Evolutionary conservation across 2,888 invertebrate species (phyloP).

Genomic region (Caenorhabditis sp.): DNA sequence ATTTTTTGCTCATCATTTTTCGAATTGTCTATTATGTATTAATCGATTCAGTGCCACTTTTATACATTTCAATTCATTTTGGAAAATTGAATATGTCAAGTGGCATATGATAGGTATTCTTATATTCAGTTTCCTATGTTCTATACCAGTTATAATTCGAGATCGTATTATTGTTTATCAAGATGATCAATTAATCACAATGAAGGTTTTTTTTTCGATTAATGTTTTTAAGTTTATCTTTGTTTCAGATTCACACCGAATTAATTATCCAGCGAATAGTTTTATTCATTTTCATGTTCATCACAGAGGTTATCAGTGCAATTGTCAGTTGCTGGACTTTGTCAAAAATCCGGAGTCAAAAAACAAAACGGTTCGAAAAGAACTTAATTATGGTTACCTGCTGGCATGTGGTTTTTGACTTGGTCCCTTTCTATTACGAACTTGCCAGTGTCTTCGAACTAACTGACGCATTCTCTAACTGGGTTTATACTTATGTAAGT

Average conservation of each 20-base stretch:
- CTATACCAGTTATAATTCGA: neutral
- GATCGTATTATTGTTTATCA: neutral
- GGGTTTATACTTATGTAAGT: neutral
- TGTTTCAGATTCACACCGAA: neutral
- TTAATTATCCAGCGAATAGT: neutral
- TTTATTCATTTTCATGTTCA: neutral
- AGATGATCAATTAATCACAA: neutral
- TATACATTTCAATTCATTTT: neutral
- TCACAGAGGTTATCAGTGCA: neutral
- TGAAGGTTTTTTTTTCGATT: too few relatives aligned
- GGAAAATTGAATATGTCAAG: neutral
- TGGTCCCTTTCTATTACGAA: neutral
- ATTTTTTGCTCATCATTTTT: neutral
- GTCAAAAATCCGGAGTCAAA: neutral
- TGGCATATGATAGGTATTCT: neutral
- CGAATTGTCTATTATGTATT: neutral
- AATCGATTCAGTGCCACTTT: neutral
- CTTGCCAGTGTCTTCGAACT: neutral
- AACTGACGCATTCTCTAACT: neutral
- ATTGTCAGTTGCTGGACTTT: neutral
- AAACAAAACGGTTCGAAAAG: neutral
- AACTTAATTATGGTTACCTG: neutral
- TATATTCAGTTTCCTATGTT: neutral
- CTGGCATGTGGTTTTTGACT: neutral
- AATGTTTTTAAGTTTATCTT: too few relatives aligned